Conservation (phyloP, 2,888 invertebrate species). For the Papilio gigon region DNA sequence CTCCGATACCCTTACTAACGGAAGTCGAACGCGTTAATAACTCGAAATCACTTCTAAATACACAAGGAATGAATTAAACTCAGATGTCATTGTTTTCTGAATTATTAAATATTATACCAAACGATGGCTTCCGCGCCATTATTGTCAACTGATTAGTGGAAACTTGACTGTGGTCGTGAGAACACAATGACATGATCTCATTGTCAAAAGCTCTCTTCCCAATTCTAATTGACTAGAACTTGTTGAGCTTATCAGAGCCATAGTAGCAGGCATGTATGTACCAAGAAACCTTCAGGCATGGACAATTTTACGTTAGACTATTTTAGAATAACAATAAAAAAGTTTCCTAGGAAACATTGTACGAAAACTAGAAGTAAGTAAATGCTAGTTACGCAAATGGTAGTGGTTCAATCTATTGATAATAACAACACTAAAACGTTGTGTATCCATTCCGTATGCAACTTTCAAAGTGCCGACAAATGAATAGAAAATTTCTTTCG, state of each 20-base stretch:
- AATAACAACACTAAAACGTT: conserved; percentile 52
- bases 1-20: conserved; percentile 46
- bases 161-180: not conserved
- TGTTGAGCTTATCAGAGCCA: not conserved
- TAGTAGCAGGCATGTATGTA: not conserved
- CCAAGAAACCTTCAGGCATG: not conserved
- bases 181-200: not conserved
- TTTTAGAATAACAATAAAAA: not conserved
- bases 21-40: conserved; percentile 43
- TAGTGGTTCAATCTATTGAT: conserved; percentile 50
- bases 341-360: not conserved
- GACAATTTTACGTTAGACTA: not conserved
- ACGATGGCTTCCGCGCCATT: not conserved
- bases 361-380: not conserved
- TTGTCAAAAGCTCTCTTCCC: not conserved
- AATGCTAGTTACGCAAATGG: conserved; percentile 33
- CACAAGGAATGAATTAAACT: no score
- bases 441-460: conserved; percentile 56
- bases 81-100: no score
- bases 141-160: not conserved
- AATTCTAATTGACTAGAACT: not conserved
- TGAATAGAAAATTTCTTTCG: conserved; percentile 47
- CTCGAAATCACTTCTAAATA: conserved; percentile 16
- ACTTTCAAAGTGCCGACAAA: conserved; percentile 53
- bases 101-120: no score